Evolutionary conservation across 92 coral and sea anemone species (phyloP).

Genomic region (Palythoa grandis): DNA sequence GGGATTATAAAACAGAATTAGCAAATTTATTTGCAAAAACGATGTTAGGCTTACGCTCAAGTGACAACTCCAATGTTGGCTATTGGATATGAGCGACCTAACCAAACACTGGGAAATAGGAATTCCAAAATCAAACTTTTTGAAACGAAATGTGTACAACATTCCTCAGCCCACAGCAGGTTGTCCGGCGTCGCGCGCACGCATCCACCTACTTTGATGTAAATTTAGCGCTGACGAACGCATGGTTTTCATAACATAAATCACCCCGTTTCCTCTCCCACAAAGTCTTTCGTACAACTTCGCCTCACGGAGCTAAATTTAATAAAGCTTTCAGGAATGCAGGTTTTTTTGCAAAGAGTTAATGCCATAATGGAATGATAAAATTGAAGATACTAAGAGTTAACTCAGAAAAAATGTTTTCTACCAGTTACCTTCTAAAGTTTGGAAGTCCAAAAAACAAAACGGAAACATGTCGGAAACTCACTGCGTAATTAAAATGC

Average conservation of each 20-base stretch:
- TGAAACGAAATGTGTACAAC: conserved; percentile 41
- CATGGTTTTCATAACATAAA: conserved; percentile 42
- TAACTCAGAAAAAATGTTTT: not conserved
- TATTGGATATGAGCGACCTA: conserved; percentile 7
- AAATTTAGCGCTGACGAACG: conserved; percentile 40
- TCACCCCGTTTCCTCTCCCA: conserved; percentile 37
- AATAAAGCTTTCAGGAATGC: not conserved
- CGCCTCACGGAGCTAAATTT: conserved; percentile 11
- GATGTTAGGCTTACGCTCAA: not conserved
- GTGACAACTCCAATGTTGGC: conserved; percentile 17
- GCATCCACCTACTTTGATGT: not conserved
- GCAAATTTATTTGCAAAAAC: conserved; percentile 24
- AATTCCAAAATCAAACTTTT: conserved; percentile 6
- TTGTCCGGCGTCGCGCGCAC: not conserved
- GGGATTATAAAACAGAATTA: conserved; percentile 7
- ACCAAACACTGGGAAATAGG: not conserved
- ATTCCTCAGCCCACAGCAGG: conserved; percentile 19
- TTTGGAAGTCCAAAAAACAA: not conserved
- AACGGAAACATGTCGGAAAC: conserved; percentile 43
- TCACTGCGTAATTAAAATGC: conserved; percentile 40
- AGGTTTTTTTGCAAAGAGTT: not conserved
- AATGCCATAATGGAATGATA: not conserved
- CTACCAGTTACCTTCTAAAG: not conserved
- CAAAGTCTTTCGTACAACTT: conserved; percentile 26
- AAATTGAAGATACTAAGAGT: not conserved